Conservation (phyloP, 1,140 invertebrate species). For the Euschistus heros region DNA sequence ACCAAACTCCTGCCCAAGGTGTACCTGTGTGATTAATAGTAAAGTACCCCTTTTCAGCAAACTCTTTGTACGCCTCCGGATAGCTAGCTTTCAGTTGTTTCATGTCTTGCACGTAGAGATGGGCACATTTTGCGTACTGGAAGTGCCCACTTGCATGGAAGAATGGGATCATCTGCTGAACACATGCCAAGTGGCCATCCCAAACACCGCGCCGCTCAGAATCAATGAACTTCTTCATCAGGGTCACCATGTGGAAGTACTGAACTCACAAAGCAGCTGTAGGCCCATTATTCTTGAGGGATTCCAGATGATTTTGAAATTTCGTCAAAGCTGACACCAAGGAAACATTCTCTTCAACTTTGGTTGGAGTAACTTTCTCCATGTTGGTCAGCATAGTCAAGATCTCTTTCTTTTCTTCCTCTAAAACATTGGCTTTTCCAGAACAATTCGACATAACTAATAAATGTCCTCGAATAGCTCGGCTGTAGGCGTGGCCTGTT, state of each 20-base stretch:
- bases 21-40: conserved; percentile 36
- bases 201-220: background rate
- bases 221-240: background rate
- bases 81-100: conserved; percentile 21
- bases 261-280: conserved; percentile 35
- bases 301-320: background rate
- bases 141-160: background rate
- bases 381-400: background rate
- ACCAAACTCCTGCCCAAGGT: conserved; percentile 35
- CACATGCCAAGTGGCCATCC: background rate
- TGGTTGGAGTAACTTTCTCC: background rate
- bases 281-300: conserved; percentile 29
- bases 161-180: background rate
- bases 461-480: background rate
- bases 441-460: background rate
- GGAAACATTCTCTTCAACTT: background rate
- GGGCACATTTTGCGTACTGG: background rate
- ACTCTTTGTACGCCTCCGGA: background rate
- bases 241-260: conserved; percentile 34
- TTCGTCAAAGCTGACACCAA: background rate
- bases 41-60: conserved; percentile 28
- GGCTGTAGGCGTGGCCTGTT: background rate
- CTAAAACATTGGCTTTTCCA: background rate
- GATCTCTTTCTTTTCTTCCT: background rate
- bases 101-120: background rate